Evolutionary conservation across 2,113 vertebrate species (phyloP).

Genomic region (Bothrops jararaca): DNA sequence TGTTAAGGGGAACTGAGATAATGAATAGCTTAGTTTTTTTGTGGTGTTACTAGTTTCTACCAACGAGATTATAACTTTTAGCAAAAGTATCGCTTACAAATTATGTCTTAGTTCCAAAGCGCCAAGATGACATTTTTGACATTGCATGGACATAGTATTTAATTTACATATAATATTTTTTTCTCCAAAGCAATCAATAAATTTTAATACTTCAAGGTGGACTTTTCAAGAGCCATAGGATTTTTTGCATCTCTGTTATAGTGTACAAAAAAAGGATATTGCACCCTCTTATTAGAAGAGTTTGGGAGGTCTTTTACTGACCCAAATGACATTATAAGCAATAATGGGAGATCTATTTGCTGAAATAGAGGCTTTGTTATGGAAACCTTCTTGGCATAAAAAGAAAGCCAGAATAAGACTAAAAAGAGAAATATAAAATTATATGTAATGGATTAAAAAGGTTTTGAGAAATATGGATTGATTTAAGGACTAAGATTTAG

Average conservation of each 20-base stretch:
- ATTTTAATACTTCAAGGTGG: not conserved
- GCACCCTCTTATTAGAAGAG: not conserved
- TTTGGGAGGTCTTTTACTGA: not conserved
- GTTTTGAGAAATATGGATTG: no score
- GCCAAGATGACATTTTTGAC: not conserved
- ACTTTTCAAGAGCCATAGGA: not conserved
- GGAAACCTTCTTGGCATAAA: no score
- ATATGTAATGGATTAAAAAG: no score
- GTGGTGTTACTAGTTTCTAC: not conserved
- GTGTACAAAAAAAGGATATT: not conserved
- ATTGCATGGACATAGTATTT: not conserved
- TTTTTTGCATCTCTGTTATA: not conserved
- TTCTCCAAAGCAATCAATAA: not conserved
- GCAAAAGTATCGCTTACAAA: not conserved
- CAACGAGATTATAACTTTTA: not conserved
- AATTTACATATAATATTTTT: not conserved
- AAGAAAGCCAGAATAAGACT: no score
- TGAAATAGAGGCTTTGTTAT: no score
- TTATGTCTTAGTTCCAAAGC: not conserved
- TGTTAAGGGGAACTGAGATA: not conserved
- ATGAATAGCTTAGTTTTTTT: not conserved
- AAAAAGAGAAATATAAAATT: no score
- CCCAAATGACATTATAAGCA: no score
- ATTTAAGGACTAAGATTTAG: no score
- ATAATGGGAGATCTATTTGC: no score